Base-by-base conservation (phyloP, 2,113 vertebrate species). In the Antechinus flavipes region DNA sequence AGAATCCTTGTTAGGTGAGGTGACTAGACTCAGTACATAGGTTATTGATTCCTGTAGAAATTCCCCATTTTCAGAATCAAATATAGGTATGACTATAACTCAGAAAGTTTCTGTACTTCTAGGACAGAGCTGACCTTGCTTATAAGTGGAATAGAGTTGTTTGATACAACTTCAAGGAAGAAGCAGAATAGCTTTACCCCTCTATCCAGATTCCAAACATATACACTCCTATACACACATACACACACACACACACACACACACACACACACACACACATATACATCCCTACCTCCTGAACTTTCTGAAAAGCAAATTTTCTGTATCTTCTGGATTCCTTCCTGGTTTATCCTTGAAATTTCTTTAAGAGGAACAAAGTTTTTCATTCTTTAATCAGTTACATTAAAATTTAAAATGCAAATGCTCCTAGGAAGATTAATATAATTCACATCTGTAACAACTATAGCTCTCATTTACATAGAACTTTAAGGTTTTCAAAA, bases 281-380 rank as follows among this genome's bases (percentile, higher is more conserved):
- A 56, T 8, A 26, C 25, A 58, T 11, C 9, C 25, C 56, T 58
- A 49, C 50, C 6, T 52, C 30, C 12, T 68, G 30, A 68, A 35
- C 12, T 68, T 68, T 11, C 61, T 68, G 27, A 68, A 68, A 68
- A 68, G 30, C 27, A 61, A 61, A 61, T 3, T 3, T 2, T 30
- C 58, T 30, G 27, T 61, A 61, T 30, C 9, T 61, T 61, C 58
- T 61, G 8, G 2, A 61, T 61, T 68, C 12, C 11, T 61, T 11
- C 30, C 91, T n/a, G 91, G n/a, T 58, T 95, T 25, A 50, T 50
- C 11, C 56, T n/a, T 92, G 91, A 93, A 91, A 93, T 94, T 93
- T 68, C 12, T 96, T 91, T 89, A 94, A 90, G 49, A 61, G 26
- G 25, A 90, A 55, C 42, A 94, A 89, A 42, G 6, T 25, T 54